Evolutionary conservation across 2,888 invertebrate species (phyloP), one percentile per base, ranked within the genome.

Genomic region (Drosophila robusta): DNA sequence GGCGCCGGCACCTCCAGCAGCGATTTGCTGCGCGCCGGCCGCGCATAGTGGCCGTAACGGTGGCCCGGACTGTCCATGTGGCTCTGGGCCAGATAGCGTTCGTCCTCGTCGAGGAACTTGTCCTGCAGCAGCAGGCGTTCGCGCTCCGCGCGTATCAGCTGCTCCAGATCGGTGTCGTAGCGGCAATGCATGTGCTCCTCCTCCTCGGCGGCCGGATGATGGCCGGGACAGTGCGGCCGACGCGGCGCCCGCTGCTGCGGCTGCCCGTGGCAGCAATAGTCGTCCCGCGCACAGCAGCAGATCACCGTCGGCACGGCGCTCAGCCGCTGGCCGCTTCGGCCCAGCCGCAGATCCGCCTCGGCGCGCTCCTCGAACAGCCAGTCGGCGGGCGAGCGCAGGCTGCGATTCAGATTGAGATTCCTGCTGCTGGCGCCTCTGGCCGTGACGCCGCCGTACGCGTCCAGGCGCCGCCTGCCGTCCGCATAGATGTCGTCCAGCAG

Each of bases 1-100:
- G 92, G 91, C 7, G 92, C 91, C 54, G 91, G 91, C 34, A 92
- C 92, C 64, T 92, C 92, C 34, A 92, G 73, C 82, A 92, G 76
- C 0, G 92, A 90, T 75, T 92, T 92, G 66, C 91, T 92, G 63
- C 91, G 89, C 29, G 89, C 71, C 0, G 90, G 91, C 2, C 91
- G 81, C 8, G 79, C 71, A 18, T 90, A 89, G 51, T 63, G 75
- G 0, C 69, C 34, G 50, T 81, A 81, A 14, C 76, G 78, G 0
- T 75, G 55, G 0, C 73, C 67, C 0, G 81, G 86, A 50, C 80
- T 71, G 22, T 16, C 44, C 42, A 18, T 52, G 44, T 34, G 80
- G 24, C 3, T 78, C 78, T 24, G 89, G 0, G 91, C 75, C 36
- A 92, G 57, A 32, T 90, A 92, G 12, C 90, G 85, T 44, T 92